Base-by-base conservation (phyloP, 2,797 vertebrate species). In the Corythornis leucogaster region DNA sequence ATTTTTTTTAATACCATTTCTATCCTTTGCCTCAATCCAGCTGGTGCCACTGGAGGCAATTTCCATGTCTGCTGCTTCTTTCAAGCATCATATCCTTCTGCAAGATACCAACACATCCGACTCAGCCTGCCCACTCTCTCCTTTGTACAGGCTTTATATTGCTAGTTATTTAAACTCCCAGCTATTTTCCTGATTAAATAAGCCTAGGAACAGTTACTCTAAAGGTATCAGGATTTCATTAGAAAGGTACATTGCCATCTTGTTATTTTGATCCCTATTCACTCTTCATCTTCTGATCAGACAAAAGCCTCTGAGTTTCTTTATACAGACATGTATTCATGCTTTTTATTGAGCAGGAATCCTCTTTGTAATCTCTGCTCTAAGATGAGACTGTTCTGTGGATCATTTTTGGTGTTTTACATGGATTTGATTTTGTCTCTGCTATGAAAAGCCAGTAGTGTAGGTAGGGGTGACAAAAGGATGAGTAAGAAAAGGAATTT, bases 171-270 rank as follows among this genome's bases (percentile, higher is more conserved):
- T 95, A 93, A 96, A 92, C 38, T 91, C 78, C 25, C 80, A 95
- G 80, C 51, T 92, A 64, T 89, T 96, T 93, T 87, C 75, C 75
- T 66, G 91, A 73, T 88, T 93, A 95, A 93, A 95, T 78, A 95
- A 94, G 82, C 53, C 55, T 6, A 2, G 70, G 53, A 76, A 8
- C 42, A 61, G 78, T 53, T 82, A 82, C 53, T 88, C 15, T 19
- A 48, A 85, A 75, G 62, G 64, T 87, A 66, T 54, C 68, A 54
- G 54, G 59, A 15, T 83, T 94, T 89, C 94, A 89, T 91, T 89
- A 86, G 79, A 89, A 85, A 93, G 33, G 77, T 73, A 17, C 79
- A 33, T 63, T 63, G 31, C 48, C 59, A 33, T 70, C 87, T 62
- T 92, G n/a, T 85, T 93, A 87, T 90, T 92, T 92, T 88, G 78